Conservation (phyloP, 2,113 vertebrate genomes). For the Platichthys flesus region DNA sequence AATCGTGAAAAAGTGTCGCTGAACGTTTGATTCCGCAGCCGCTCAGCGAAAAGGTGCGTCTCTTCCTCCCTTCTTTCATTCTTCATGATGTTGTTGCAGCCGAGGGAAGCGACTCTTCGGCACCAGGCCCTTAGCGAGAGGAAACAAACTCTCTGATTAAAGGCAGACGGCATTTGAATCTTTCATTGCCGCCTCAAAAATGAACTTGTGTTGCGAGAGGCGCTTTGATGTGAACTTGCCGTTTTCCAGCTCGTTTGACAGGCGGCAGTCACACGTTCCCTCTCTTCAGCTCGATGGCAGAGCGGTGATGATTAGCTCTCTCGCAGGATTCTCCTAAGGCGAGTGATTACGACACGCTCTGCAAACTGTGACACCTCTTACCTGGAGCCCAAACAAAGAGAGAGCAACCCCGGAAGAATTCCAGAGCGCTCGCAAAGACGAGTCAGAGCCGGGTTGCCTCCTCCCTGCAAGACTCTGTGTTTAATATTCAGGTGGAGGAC, state of each 20-base stretch:
- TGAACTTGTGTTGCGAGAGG: conserved; percentile 47
- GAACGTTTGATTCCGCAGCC: neutral
- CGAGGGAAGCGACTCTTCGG: neutral
- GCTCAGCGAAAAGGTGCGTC: neutral
- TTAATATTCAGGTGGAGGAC: conserved; percentile 71
- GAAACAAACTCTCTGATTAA: conserved; percentile 55
- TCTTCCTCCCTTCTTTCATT: neutral
- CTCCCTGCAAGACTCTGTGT: conserved; percentile 42
- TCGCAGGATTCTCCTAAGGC: conserved; percentile 63
- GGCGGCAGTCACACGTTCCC: conserved; percentile 62
- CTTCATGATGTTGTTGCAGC: neutral
- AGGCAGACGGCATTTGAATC: conserved; percentile 61
- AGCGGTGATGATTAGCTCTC: conserved; percentile 69
- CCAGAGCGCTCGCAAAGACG: conserved; percentile 33
- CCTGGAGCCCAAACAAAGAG: conserved; percentile 78
- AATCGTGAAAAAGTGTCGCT: neutral
- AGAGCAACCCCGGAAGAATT: conserved; percentile 60
- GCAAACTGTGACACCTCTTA: conserved; percentile 74
- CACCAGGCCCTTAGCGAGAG: conserved; percentile 3
- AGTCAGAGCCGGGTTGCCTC: conserved; percentile 43
- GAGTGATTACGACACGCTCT: conserved; percentile 70
- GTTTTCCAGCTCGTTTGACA: conserved; percentile 67
- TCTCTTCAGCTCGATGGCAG: conserved; percentile 46
- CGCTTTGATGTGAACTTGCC: conserved; percentile 66
- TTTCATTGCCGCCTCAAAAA: conserved; percentile 69